Conservation (phyloP, 2,797 vertebrate genomes). For the Rhincodon typus region DNA sequence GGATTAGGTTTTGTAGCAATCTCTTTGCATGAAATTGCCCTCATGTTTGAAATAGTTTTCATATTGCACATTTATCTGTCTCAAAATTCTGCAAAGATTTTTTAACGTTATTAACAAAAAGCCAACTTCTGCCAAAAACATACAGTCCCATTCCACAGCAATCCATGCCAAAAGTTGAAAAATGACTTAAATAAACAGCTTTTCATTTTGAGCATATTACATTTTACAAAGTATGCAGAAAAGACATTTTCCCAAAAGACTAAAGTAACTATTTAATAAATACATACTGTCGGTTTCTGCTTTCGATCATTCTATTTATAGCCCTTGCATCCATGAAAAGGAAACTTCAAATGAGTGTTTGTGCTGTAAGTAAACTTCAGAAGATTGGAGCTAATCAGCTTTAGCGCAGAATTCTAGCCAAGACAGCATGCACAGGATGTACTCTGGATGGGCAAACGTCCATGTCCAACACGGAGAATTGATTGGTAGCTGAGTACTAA, state of each 20-base stretch:
- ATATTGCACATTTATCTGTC: neutral
- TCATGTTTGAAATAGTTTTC: slow-evolving; percentile 19
- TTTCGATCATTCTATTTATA: neutral
- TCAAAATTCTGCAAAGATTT: neutral
- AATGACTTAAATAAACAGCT: neutral
- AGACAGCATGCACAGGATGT: neutral
- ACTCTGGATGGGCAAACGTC: neutral
- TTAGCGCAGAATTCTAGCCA: neutral
- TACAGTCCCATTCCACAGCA: neutral
- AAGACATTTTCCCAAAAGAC: neutral
- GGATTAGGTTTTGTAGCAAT: neutral
- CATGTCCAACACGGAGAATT: neutral
- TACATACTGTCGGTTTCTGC: neutral
- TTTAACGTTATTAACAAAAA: neutral
- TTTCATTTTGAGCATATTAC: neutral
- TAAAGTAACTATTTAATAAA: slow-evolving; percentile 3
- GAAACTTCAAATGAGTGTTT: neutral
- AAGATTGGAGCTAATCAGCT: neutral
- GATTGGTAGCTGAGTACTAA: neutral
- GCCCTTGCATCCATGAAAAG: neutral
- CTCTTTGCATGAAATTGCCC: neutral
- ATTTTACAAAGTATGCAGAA: neutral
- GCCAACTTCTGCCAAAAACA: slow-evolving; percentile 8
- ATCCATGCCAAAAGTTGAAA: no score
- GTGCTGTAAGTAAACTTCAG: neutral